Evolutionary conservation across 2,888 invertebrate species (phyloP), one percentile per base, ranked within the genome.

Genomic region (Cryptophagus acutangulus): DNA sequence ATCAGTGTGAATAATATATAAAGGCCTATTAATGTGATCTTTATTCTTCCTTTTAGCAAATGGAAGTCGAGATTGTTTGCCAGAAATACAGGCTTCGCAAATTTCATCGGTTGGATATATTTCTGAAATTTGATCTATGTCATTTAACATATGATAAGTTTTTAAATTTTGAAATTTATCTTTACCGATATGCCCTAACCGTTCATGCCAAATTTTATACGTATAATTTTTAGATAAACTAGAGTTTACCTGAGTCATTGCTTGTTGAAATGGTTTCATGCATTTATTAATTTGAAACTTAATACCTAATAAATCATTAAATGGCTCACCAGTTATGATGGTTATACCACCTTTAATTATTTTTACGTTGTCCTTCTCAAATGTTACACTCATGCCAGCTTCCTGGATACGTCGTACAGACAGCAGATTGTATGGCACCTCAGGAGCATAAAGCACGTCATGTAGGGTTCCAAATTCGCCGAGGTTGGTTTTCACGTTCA

Each of bases 391-490:
- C 49, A 59, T 53, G 10, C 58, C 59, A 25, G 52, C 48, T 35
- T 55, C 29, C 33, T 49, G 45, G 15, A 48, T 38, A 13, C 36
- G 24, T 2, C 38, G 36, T 26, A 62, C 61, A 1, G 61, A 62
- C 3, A 58, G 41, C 15, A 61, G 41, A 39, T 63, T 62, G 43
- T 61, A 51, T 25, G 61, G 59, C 3, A 56, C 51, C 17, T 66
- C 61, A 6, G 53, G 39, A 39, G 58, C 58, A 43, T 49, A 66
- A 3, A 66, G 52, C 2, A 59, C 54, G 29, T 54, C 41, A 15
- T 53, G 42, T 6, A 57, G 38, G 10, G 31, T 25, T 24, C 50
- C 54, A 24, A 30, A 10, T 2, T 48, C 28, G 8, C 56, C 56
- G 17, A 49, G 41, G 30, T 61, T 51, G 38, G 52, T 62, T n/a